Base-by-base conservation (phyloP, 2,888 invertebrate species). In the Hoplodrina ambigua region DNA sequence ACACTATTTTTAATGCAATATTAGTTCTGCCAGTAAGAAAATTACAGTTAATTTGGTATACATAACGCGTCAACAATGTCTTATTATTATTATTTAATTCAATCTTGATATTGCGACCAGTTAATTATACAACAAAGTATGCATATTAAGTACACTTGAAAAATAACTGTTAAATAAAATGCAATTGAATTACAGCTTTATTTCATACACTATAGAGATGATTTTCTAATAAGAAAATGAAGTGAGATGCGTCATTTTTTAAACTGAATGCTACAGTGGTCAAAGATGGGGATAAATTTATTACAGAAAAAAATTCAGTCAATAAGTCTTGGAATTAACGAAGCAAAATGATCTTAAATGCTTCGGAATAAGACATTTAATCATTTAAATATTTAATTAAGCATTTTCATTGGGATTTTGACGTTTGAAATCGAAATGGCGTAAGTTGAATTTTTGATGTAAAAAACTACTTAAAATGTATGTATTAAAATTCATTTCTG, bases 281-380 rank as follows among this genome's bases (percentile, higher is more conserved):
- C 69, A 78, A 78, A 82, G 79, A 78, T 69, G 37, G 57, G 63
- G 54, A 82, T 82, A 69, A 73, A 69, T 79, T n/a, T 78, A 82
- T 66, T 66, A 20, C 37, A 73, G 41, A 78, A 78, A 69, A 85
- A 88, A 87, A 87, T 84, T 75, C 82, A 82, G 79, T 82, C 84
- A 82, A 86, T 87, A 85, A 84, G 77, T 85, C 59, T 67, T 55
- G 37, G 37, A 57, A 61, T 37, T 20, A 30, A n/a, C 67, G 72
- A 70, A 50, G 66, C 10, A 87, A 87, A 81, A 72, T 87, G 58
- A 73, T 64, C 74, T 72, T 65, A 78, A 78, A 59, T 3, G 4
- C 68, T 15, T 67, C 0, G 62, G 44, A 74, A 82, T 82, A 80
- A 75, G 83, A 71, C 61, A 57, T 68, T 64, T 50, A 69, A 72